Base-by-base conservation (phyloP, 2,113 vertebrate species). In the Gambusia holbrooki region DNA sequence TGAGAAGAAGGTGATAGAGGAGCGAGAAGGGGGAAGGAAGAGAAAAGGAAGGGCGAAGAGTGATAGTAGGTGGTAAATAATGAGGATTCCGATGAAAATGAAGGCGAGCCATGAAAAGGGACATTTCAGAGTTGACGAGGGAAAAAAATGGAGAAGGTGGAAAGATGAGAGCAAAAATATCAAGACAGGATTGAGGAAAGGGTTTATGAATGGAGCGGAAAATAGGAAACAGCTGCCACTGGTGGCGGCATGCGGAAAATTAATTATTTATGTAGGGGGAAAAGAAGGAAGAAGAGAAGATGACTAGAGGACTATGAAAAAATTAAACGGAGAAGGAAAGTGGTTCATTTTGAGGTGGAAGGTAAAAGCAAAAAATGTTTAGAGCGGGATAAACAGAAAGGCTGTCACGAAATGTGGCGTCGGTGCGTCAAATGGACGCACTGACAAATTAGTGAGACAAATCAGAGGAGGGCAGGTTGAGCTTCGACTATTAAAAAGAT, bases 1-100 rank as follows among this genome's bases (percentile, higher is more conserved):
- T 86, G 87, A 80, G 91, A 93, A 90, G 90, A 84, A 85, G 84
- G 78, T 86, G 90, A 88, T 89, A 79, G 79, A 90, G 88, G 86
- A 88, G 86, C 74, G 58, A 69, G 65, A 51, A 70, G 69, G 40
- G 74, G 71, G 42, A 37, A 65, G 12, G 60, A 51, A 17, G 3
- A 22, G 58, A 35, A 62, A 75, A 69, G 30, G 71, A 69, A 76
- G 74, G 42, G 54, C 45, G 66, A 42, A 77, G 51, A 76, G 77
- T n/a, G 54, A 73, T 66, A 83, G 65, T 86, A 14, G n/a, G 70
- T 82, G 83, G 37, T 64, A 76, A 71, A 85, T 92, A 85, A 88
- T 87, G 88, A 88, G 86, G 73, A 74, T 72, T 80, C 84, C 88
- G 84, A 90, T 86, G 88, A 84, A 78, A 79, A 62, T 28, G 69